Evolutionary conservation across 1,140 invertebrate species (phyloP).

Genomic region (Brachionus rotundiformis): DNA sequence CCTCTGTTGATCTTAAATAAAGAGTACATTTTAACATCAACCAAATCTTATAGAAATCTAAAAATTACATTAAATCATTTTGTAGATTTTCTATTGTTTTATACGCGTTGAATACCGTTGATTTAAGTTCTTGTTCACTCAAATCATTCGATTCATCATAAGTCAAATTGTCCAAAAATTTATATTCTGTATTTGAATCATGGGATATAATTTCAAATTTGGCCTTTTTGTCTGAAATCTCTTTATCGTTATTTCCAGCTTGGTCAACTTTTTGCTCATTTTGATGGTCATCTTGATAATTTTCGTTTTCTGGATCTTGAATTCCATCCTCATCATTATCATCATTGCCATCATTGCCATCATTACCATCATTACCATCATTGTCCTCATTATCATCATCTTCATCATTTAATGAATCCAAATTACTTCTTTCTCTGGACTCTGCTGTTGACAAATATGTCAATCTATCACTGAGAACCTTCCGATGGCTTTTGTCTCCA

Average conservation of each 20-base stretch:
- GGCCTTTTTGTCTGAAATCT: too few species aligned
- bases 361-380: too few species aligned
- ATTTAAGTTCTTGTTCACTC: conserved; percentile 40
- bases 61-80: conserved; percentile 46
- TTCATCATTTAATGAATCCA: background rate
- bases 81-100: conserved; percentile 32
- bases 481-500: conserved; percentile 33
- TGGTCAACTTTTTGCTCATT: background rate
- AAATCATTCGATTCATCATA: conserved; percentile 42
- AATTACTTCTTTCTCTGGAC: conserved; percentile 20
- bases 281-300: background rate
- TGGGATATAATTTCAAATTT: conserved; percentile 29
- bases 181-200: conserved; percentile 40
- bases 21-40: background rate
- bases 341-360: too few species aligned
- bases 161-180: conserved; percentile 22
- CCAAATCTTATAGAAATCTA: background rate
- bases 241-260: background rate
- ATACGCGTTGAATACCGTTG: conserved; percentile 30
- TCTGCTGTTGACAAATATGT: background rate
- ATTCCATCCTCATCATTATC: background rate
- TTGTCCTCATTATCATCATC: background rate
- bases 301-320: background rate
- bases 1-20: conserved; percentile 22
- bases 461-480: conserved; percentile 7